Evolutionary conservation across 1,140 invertebrate species (phyloP).

Genomic region (Hylaeus anthracinus): DNA sequence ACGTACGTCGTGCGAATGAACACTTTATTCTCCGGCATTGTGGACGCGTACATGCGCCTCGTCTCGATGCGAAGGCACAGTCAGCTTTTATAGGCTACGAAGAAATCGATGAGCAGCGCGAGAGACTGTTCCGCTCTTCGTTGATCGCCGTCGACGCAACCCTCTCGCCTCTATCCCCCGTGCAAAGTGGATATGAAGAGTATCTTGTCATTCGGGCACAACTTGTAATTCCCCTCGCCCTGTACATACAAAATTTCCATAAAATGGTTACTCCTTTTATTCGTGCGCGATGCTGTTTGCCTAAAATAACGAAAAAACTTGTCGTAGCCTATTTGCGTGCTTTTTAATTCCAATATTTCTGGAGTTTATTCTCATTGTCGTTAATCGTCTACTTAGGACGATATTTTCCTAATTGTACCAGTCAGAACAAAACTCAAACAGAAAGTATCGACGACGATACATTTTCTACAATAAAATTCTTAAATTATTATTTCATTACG

Average conservation of each 20-base stretch:
- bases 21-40: conserved; percentile 63
- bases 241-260: conserved; percentile 65
- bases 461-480: no score
- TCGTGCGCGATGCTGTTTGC: no score
- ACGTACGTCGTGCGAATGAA: conserved; percentile 62
- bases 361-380: no score
- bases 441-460: no score
- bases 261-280: neutral
- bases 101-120: neutral
- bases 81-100: neutral
- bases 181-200: conserved; percentile 88
- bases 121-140: neutral
- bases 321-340: no score
- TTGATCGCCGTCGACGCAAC: neutral
- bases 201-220: conserved; percentile 84
- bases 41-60: neutral
- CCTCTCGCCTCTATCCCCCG: conserved; percentile 81
- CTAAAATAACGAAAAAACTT: no score
- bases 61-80: neutral
- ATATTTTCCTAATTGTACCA: no score
- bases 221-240: conserved; percentile 84
- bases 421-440: no score
- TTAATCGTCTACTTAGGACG: no score
- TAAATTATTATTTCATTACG: no score
- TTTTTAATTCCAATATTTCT: no score